Evolutionary conservation across 2,797 vertebrate species (phyloP).

Genomic region (Amblyopsis hoosieri): DNA sequence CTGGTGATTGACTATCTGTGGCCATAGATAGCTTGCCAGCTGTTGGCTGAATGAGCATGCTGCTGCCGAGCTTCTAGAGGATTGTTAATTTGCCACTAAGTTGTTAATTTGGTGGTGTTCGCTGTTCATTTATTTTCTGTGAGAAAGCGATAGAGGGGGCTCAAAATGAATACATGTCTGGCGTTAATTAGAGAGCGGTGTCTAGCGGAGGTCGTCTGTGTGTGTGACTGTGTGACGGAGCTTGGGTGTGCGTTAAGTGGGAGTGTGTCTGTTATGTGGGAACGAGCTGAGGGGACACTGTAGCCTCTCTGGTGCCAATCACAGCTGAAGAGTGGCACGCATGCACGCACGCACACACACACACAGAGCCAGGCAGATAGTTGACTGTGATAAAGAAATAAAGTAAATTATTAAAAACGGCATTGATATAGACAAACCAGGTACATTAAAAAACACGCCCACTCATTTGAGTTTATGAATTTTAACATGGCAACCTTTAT

Average conservation of each 20-base stretch:
- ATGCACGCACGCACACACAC: conserved; percentile 7
- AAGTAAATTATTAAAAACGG: neutral
- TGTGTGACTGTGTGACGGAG: no score
- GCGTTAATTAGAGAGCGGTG: no score
- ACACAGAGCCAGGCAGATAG: neutral
- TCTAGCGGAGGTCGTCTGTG: no score
- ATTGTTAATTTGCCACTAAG: conserved; percentile 11
- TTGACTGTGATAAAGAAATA: neutral
- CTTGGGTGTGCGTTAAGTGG: no score
- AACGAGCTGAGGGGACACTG: conserved; percentile 1
- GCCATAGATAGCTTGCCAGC: conserved; percentile 17
- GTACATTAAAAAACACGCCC: neutral
- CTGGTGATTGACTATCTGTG: conserved; percentile 16
- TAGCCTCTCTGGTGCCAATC: conserved; percentile 18
- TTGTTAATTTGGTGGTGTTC: no score
- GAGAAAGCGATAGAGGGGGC: no score
- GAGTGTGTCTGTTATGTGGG: neutral
- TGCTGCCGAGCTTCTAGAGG: neutral
- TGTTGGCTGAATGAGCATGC: conserved; percentile 16
- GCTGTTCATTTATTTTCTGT: no score
- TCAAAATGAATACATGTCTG: no score
- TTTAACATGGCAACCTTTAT: conserved; percentile 30
- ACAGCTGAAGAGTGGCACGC: conserved; percentile 33
- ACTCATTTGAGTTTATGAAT: conserved; percentile 2
- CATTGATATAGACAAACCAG: neutral